Conservation (phyloP, 2,888 invertebrate species). For the Chaitophorus viminalis region DNA sequence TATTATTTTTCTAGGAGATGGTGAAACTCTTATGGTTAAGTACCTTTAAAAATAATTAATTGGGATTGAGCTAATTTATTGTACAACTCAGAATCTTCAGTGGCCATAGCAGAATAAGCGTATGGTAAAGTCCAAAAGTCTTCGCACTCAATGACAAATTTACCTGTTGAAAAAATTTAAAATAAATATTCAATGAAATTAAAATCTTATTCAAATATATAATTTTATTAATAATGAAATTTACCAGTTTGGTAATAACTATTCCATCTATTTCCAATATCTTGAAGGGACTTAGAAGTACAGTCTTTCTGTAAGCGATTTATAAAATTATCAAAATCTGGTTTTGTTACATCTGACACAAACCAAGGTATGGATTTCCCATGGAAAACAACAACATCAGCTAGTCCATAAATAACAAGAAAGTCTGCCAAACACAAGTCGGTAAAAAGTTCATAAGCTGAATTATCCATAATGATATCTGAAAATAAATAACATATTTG, state of each 20-base stretch:
- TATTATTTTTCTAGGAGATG: background rate
- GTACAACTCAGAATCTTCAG: constrained; percentile 76
- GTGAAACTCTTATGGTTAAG: background rate
- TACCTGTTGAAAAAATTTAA: constrained; percentile 66
- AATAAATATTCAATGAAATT: constrained; percentile 50
- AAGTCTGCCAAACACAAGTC: constrained; percentile 90
- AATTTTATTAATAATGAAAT: constrained; percentile 64
- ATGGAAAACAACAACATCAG: constrained; percentile 81
- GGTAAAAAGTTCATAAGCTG: constrained; percentile 91
- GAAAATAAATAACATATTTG: constrained; percentile 5
- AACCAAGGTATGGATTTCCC: constrained; percentile 95
- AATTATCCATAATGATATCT: constrained; percentile 90
- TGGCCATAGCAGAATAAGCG: constrained; percentile 81
- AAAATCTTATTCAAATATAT: constrained; percentile 60
- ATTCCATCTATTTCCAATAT: constrained; percentile 73
- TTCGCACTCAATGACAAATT: constrained; percentile 70
- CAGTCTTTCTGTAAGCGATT: constrained; percentile 63
- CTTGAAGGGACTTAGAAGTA: constrained; percentile 67
- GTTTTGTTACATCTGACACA: constrained; percentile 84
- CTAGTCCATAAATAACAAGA: constrained; percentile 73
- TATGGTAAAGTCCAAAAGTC: constrained; percentile 90
- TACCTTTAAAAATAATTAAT: constrained; percentile 80
- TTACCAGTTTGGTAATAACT: constrained; percentile 70
- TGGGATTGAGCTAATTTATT: constrained; percentile 75
- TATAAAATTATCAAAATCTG: constrained; percentile 79